Evolutionary conservation across 2,797 vertebrate species (phyloP).

Genomic region (Hydrophis major): DNA sequence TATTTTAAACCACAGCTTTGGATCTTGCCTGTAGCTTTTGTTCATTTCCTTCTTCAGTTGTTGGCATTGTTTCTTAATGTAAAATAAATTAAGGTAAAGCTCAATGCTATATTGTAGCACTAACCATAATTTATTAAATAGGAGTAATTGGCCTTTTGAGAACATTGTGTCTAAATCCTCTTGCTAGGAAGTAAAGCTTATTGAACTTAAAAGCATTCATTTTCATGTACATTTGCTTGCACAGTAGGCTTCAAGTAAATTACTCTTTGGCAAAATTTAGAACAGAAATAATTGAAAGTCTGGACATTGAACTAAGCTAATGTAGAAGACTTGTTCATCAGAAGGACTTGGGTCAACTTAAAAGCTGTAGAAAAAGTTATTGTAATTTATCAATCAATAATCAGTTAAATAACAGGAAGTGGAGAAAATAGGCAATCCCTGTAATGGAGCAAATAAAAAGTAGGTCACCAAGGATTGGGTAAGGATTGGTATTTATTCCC

Average conservation of each 20-base stretch:
- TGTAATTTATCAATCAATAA: neutral
- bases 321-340: neutral
- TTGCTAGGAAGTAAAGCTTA: neutral
- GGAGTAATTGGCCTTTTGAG: neutral
- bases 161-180: neutral
- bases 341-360: neutral
- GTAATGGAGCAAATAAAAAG: neutral
- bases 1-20: neutral
- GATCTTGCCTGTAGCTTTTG: neutral
- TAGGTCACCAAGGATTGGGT: neutral
- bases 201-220: neutral
- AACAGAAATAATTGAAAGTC: neutral
- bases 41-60: neutral
- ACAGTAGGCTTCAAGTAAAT: neutral
- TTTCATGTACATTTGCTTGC: neutral
- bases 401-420: neutral
- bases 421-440: neutral
- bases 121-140: neutral
- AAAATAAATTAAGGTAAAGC: neutral
- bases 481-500: neutral
- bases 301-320: neutral
- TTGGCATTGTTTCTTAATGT: neutral
- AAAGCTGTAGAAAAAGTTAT: neutral
- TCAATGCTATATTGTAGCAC: neutral
- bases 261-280: neutral